Percentiles rank a stretch among this genome's conserved stretches.
phyloP scores from a whole-genome alignment of 2,113 vertebrate species.

The Pterocles orientalis region DNA sequence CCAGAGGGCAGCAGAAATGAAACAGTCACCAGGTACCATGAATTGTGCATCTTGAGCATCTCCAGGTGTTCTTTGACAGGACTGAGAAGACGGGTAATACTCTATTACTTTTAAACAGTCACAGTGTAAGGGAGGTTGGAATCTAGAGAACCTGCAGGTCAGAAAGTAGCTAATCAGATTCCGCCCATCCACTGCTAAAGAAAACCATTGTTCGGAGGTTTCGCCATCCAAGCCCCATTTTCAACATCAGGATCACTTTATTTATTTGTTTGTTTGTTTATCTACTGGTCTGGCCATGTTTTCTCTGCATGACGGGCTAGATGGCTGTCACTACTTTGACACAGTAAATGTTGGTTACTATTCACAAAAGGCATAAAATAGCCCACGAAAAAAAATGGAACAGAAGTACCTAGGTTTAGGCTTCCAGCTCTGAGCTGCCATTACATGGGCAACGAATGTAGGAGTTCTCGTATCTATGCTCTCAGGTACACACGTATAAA shows the following conservation, averaged over 20 bases:
- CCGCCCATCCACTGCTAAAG: background rate
- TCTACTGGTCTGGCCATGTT: background rate
- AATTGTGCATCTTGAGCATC: background rate
- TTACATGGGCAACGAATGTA: background rate
- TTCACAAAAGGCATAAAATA: background rate
- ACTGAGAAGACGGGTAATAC: background rate
- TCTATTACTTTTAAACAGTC: background rate
- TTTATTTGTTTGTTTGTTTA: too few relatives aligned
- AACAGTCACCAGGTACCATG: background rate
- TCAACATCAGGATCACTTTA: background rate
- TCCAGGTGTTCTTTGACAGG: background rate
- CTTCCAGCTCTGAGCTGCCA: background rate
- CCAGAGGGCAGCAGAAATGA: background rate
- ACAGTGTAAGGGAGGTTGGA: background rate
- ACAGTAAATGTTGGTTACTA: background rate
- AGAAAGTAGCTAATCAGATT: background rate
- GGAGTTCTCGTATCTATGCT: rapidly evolving
- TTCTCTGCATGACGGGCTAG: background rate
- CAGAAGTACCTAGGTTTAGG: background rate
- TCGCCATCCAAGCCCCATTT: background rate
- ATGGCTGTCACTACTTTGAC: background rate
- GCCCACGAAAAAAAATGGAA: background rate
- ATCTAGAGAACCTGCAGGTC: background rate
- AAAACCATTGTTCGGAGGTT: background rate
- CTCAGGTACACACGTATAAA: background rate